Evolutionary conservation across 1,140 invertebrate genomes (phyloP).

Genomic region (Pemphigus obesinymphae): DNA sequence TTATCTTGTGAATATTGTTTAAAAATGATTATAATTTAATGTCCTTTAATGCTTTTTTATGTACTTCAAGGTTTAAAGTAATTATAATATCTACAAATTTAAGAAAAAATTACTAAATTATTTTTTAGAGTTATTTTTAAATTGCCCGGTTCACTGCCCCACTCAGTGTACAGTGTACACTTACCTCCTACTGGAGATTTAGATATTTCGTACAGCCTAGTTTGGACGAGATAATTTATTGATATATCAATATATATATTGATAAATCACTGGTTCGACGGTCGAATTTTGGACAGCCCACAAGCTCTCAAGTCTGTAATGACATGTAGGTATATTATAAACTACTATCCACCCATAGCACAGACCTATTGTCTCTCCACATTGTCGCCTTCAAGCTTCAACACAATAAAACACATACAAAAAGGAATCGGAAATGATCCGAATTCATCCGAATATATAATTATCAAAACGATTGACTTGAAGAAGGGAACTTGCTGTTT

Average conservation of each 20-base stretch:
- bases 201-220: background rate
- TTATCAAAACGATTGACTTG: conserved; percentile 13
- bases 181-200: background rate
- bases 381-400: background rate
- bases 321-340: background rate
- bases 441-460: background rate
- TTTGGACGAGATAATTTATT: background rate
- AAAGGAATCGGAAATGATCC: no score
- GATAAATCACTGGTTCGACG: background rate
- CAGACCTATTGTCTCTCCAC: background rate
- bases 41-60: no score
- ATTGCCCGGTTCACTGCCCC: no score
- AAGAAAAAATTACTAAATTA: no score
- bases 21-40: no score
- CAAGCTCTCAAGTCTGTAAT: no score
- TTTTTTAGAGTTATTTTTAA: no score
- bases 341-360: background rate
- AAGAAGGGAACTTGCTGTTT: conserved; percentile 2
- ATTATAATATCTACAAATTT: no score
- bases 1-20: no score
- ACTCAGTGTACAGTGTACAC: no score
- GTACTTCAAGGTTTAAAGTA: no score
- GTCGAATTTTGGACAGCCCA: background rate
- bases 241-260: background rate
- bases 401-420: background rate